Evolutionary conservation across 2,113 vertebrate species (phyloP), one percentile per base, ranked within the genome.

Genomic region (Strix uralensis): DNA sequence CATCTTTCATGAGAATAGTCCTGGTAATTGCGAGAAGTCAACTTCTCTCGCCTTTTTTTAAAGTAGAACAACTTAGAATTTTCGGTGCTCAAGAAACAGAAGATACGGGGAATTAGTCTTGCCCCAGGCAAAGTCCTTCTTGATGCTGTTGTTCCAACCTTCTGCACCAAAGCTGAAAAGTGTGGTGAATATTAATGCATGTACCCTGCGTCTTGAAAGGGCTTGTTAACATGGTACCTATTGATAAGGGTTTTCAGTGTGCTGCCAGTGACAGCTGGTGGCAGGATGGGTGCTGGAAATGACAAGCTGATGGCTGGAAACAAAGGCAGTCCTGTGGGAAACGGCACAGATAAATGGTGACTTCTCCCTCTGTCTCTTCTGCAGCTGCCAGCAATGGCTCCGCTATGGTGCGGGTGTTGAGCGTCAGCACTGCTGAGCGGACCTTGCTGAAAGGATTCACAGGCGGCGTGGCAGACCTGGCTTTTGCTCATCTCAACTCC

Each of bases 401-500:
- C 0, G 99, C 99, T 0, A 99, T 99, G 99, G 98, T 99, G 79
- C 98, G 99, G 7, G 99, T 99, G 81, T 95, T 99, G 97, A 99
- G 98, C 22, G 96, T 99, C 83, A 98, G 97, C 88, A 98, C 98
- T 16, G 98, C 99, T 0, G 99, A 99, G 92, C 97, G 99, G 34
- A 99, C 98, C 19, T 92, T 99, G 57, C 98, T 99, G 70, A 99
- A 99, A 80, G 99, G 99, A 73, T 99, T 99, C 97, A 99, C 98
- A 0, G 99, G 99, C 2, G 98, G 98, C 0, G 98, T 99, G 94
- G 99, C 99, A 69, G 99, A 99, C 97, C 97, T 99, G 97, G 99
- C 99, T 46, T 99, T 99, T 30, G 99, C 99, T 83, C 99, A 99
- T 80, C 98, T 99, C 59, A 99, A 99, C 98, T 99, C 99, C 65